These are phyloP conservation scores for Heliocidaris tuberculata DNA, from an alignment of 35 echinoderm and acorn worm genomes.

Conservation along the genomic window DNA sequence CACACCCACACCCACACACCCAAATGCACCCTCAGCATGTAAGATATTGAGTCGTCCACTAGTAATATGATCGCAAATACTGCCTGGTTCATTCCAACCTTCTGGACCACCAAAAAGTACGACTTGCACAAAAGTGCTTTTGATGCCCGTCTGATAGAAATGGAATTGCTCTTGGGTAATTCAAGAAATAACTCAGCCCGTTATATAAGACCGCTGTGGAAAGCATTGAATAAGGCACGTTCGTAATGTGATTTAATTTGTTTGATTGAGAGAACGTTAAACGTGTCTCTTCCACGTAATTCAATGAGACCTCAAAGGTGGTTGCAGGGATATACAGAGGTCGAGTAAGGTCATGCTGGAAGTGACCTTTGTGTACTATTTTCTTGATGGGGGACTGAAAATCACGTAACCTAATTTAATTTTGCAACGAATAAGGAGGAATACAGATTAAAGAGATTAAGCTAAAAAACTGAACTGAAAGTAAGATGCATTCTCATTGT, in stretches of 20 bases:
- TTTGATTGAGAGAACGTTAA: background rate
- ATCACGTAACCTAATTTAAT: too few species aligned
- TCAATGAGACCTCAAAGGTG: background rate
- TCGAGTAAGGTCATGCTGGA: background rate
- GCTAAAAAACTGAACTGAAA: too few species aligned
- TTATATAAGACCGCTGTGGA: background rate
- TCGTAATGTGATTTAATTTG: conserved; percentile 11
- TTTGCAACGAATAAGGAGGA: too few species aligned
- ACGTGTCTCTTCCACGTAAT: background rate
- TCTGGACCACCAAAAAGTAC: background rate
- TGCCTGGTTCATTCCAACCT: background rate
- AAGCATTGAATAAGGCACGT: background rate
- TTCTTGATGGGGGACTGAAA: background rate
- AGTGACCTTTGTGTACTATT: background rate
- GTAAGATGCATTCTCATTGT: too few species aligned
- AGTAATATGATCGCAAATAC: background rate
- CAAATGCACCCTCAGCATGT: background rate
- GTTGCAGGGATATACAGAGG: background rate
- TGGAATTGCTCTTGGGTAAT: background rate
- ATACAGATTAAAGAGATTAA: too few species aligned
- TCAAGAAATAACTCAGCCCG: background rate
- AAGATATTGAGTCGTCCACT: background rate
- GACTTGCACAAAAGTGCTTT: background rate
- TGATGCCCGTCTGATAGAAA: background rate
- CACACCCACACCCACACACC: background rate